Conservation (phyloP, 2,113 vertebrate genomes). For the Acanthochromis polyacanthus region DNA sequence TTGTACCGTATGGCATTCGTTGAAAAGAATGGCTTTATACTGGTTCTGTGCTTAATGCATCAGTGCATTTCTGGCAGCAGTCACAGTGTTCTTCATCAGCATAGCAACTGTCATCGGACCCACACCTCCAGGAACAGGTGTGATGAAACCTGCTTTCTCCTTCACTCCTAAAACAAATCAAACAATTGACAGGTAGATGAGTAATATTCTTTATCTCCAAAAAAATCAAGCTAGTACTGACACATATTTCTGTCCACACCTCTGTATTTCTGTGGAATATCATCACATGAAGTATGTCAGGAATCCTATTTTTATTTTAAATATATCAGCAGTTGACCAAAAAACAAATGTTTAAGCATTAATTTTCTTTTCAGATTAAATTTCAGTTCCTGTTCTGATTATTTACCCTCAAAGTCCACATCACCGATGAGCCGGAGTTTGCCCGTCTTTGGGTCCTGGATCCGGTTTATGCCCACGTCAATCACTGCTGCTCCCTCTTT, state of each 20-base stretch:
- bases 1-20: not conserved
- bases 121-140: constrained; percentile 92
- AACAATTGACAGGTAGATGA: constrained; percentile 28
- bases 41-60: constrained; percentile 80
- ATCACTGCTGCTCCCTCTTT: constrained; percentile 93
- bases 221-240: too few relatives aligned
- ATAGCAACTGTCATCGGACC: constrained; percentile 94
- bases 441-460: constrained; percentile 87
- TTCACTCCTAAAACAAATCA: constrained; percentile 87
- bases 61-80: constrained; percentile 87
- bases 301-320: too few relatives aligned
- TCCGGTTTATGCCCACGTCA: constrained; percentile 93
- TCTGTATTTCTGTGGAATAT: not conserved
- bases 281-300: not conserved
- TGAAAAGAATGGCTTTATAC: constrained; percentile 4
- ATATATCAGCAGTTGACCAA: not conserved
- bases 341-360: too few relatives aligned
- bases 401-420: constrained; percentile 94
- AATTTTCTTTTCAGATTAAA: too few relatives aligned
- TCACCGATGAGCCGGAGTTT: constrained; percentile 91
- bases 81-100: constrained; percentile 93
- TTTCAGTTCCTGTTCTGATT: not conserved
- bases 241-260: too few relatives aligned
- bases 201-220: not conserved
- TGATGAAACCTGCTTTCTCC: constrained; percentile 92